Percentiles rank a stretch among this genome's conserved stretches.
Conservation (phyloP, 2,113 vertebrate genomes). For the Probosciger aterrimus region DNA sequence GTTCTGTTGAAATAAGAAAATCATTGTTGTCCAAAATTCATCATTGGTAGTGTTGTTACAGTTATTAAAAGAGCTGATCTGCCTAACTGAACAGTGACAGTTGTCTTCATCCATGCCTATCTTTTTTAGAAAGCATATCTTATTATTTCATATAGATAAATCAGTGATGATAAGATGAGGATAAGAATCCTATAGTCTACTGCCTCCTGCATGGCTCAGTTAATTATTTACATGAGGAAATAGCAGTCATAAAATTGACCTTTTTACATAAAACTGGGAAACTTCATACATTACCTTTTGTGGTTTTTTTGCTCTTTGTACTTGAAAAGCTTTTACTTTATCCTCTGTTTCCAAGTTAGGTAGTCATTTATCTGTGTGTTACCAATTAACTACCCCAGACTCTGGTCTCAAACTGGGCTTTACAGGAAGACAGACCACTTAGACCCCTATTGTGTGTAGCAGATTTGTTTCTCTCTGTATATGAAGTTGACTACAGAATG, state of each 20-base stretch:
- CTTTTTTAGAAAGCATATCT: not conserved
- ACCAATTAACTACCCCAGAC: not conserved
- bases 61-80: not conserved
- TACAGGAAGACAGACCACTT: not conserved
- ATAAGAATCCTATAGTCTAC: not conserved
- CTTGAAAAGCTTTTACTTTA: not conserved
- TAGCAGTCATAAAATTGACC: not conserved
- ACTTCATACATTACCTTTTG: not conserved
- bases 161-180: not conserved
- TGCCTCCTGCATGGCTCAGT: not conserved
- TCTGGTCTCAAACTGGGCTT: not conserved
- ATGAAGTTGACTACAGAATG: not conserved
- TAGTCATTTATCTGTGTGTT: not conserved
- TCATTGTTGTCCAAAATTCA: not conserved
- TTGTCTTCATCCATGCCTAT: not conserved
- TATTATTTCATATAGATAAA: not conserved
- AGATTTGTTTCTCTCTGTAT: not conserved
- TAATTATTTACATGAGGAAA: not conserved
- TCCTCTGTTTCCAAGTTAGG: not conserved
- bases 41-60: not conserved
- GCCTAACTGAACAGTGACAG: not conserved
- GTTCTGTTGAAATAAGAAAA: not conserved
- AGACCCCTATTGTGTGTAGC: not conserved
- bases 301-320: not conserved
- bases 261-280: not conserved